Evolutionary conservation across 2,888 invertebrate genomes (phyloP).

Genomic region (Smittia sp.): DNA sequence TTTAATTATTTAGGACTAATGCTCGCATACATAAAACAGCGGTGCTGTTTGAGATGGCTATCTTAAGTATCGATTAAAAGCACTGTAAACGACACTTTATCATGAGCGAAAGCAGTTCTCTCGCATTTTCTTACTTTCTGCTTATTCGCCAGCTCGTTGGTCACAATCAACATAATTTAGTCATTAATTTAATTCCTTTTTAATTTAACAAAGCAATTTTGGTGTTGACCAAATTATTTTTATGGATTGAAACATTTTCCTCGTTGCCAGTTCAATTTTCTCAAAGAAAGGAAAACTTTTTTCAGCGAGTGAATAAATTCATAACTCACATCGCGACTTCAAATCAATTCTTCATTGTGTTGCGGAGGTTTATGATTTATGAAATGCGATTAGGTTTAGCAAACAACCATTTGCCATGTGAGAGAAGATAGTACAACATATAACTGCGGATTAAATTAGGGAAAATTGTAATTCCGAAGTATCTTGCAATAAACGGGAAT

Average conservation of each 20-base stretch:
- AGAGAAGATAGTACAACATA: slow-evolving; percentile 29
- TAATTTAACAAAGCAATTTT: slow-evolving; percentile 27
- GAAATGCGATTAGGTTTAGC: slow-evolving; percentile 27
- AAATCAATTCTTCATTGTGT: neutral
- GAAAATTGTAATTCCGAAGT: slow-evolving; percentile 22
- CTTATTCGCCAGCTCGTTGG: neutral
- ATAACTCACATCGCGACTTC: too few species aligned
- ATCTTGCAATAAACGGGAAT: slow-evolving; percentile 34
- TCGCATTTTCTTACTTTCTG: too few species aligned
- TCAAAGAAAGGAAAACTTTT: neutral
- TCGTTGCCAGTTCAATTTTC: neutral
- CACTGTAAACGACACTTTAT: slow-evolving; percentile 43
- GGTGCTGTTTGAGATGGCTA: slow-evolving; percentile 42
- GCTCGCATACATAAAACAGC: slow-evolving; percentile 29
- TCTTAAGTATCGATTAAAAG: slow-evolving; percentile 46
- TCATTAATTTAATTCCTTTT: slow-evolving; percentile 35
- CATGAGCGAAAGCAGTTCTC: slow-evolving; percentile 40
- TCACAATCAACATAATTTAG: slow-evolving; percentile 32
- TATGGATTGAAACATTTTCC: neutral
- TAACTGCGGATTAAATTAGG: slow-evolving; percentile 40
- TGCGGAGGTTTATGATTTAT: slow-evolving; percentile 19
- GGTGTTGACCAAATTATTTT: neutral
- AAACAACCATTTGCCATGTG: slow-evolving; percentile 20
- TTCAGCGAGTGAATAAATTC: neutral
- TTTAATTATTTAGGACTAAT: slow-evolving; percentile 46